Conservation (phyloP, 2,888 invertebrate genomes). For the Papilio protenor region DNA sequence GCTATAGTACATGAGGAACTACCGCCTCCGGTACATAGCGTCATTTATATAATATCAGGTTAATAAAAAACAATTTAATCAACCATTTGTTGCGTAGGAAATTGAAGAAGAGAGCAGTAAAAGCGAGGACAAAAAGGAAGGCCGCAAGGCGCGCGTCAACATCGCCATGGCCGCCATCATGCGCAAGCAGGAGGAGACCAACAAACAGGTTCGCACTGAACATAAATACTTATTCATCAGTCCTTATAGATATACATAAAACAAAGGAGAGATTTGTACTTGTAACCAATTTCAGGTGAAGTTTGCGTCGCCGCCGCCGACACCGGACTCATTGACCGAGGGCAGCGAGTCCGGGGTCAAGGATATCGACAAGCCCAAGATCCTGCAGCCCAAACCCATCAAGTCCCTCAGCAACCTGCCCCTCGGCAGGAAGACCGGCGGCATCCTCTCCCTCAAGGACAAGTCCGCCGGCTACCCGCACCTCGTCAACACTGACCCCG, state of each 20-base stretch:
- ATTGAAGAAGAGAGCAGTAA: constrained; percentile 61
- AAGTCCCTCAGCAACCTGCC: constrained; percentile 77
- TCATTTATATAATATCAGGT: not conserved
- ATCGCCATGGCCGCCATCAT: constrained; percentile 92
- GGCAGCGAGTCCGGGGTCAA: not conserved
- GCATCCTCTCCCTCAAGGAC: constrained; percentile 81
- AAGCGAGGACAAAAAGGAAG: constrained; percentile 70
- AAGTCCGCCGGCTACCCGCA: constrained; percentile 82
- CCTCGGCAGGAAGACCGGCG: constrained; percentile 77
- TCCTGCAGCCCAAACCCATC: constrained; percentile 52
- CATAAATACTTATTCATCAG: not conserved
- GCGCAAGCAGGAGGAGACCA: constrained; percentile 88
- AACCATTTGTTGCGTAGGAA: constrained; percentile 52
- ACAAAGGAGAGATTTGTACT: not conserved
- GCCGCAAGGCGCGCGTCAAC: constrained; percentile 87
- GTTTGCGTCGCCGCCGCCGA: constrained; percentile 82
- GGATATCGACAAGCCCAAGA: not conserved
- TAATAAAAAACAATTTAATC: not conserved
- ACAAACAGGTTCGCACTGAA: constrained; percentile 83
- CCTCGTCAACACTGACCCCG: constrained; percentile 74
- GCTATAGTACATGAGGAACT: constrained; percentile 65
- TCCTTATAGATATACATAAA: not conserved
- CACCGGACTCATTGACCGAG: constrained; percentile 63
- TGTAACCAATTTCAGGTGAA: constrained; percentile 73
- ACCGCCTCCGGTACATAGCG: constrained; percentile 34